phyloP scores from a whole-genome alignment of 2,888 invertebrate genomes.

The Tetramorium bicarinatum region DNA sequence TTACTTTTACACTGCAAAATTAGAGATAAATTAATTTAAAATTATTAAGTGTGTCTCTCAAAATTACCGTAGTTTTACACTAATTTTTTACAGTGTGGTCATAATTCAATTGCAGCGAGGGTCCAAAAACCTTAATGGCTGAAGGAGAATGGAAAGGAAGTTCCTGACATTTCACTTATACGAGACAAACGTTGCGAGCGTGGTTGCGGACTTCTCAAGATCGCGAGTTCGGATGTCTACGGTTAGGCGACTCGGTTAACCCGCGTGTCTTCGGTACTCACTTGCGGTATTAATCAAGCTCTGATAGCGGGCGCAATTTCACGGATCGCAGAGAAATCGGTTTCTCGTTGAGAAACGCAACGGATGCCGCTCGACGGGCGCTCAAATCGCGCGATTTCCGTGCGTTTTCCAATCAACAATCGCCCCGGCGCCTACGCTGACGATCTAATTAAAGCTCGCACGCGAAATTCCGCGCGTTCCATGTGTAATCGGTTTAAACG shows the following conservation, averaged over 20 bases:
- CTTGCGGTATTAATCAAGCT: conserved; percentile 28
- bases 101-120: too few species aligned
- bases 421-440: conserved; percentile 57
- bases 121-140: not conserved
- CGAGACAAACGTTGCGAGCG: not conserved
- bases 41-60: too few species aligned
- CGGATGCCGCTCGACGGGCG: conserved; percentile 42
- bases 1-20: too few species aligned
- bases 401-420: conserved; percentile 72
- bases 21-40: too few species aligned
- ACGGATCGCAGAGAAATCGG: conserved; percentile 22
- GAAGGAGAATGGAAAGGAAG: not conserved
- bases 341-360: not conserved
- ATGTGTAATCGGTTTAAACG: conserved; percentile 73
- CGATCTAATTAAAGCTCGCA: conserved; percentile 71
- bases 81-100: too few species aligned
- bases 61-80: too few species aligned
- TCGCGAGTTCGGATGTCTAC: not conserved
- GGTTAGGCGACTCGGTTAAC: conserved; percentile 23
- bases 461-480: conserved; percentile 66
- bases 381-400: conserved; percentile 60
- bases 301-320: conserved; percentile 25
- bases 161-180: conserved; percentile 6
- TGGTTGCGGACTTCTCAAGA: not conserved
- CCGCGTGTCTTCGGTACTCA: conserved; percentile 5